Conservation (phyloP, 92 coral and sea anemone genomes). For the Porites divaricata region DNA sequence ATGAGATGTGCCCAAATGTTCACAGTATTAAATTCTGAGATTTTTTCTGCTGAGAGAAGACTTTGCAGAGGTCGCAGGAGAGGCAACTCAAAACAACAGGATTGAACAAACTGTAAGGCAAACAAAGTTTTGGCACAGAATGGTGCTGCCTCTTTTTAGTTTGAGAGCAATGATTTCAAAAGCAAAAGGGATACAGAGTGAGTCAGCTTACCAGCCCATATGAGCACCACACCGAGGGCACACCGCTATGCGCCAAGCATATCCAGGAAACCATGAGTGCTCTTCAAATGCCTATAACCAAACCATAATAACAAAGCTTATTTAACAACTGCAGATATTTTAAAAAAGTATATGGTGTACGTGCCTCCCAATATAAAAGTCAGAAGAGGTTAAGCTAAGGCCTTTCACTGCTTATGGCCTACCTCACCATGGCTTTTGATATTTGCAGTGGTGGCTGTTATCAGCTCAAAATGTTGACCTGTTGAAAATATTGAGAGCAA, state of each 20-base stretch:
- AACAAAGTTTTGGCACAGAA: too few species aligned
- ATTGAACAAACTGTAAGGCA: too few species aligned
- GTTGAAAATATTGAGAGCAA: not conserved
- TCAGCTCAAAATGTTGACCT: slow-evolving; percentile 94
- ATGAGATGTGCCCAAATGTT: too few species aligned
- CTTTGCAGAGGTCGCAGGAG: too few species aligned
- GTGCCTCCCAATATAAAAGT: too few species aligned
- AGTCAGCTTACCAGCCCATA: slow-evolving; percentile 84
- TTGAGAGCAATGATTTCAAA: not conserved
- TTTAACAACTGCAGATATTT: too few species aligned
- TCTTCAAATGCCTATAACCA: slow-evolving; percentile 71
- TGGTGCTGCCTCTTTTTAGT: not conserved
- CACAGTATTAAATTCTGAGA: too few species aligned
- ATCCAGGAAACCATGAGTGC: slow-evolving; percentile 95
- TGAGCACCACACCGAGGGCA: slow-evolving; percentile 95
- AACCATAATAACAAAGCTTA: too few species aligned
- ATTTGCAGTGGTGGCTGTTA: slow-evolving; percentile 84
- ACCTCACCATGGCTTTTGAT: slow-evolving; percentile 81
- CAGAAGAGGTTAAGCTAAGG: not conserved
- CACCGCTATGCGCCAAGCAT: slow-evolving; percentile 88
- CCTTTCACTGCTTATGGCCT: slow-evolving; percentile 23
- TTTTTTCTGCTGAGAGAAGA: too few species aligned
- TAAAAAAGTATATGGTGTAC: too few species aligned
- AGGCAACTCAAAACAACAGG: too few species aligned
- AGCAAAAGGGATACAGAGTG: not conserved